These are phyloP conservation scores for Cheilosia grossa DNA, from an alignment of 2,888 invertebrate genomes.

Conservation along the genomic window DNA sequence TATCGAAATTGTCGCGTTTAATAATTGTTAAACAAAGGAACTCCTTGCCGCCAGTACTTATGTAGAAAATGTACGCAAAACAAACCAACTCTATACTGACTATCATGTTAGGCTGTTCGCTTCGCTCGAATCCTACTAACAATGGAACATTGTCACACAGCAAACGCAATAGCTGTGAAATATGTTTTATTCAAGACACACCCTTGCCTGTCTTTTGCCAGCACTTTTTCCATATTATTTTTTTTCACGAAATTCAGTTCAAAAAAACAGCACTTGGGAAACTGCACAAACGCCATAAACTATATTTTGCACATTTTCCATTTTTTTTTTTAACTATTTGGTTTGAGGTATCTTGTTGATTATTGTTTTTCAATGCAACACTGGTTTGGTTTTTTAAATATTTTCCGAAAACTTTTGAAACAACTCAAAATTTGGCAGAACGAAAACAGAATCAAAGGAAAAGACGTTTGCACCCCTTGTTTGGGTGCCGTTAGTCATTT, in stretches of 20 bases:
- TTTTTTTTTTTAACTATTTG: neutral
- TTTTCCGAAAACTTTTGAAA: neutral
- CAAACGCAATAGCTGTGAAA: neutral
- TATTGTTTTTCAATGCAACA: conserved; percentile 1
- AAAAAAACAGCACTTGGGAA: neutral
- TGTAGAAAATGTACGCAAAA: conserved; percentile 26
- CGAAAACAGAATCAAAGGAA: too few relatives aligned
- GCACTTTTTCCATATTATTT: neutral
- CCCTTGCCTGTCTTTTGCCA: conserved; percentile 8
- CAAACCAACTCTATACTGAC: conserved; percentile 13
- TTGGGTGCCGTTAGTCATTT: conserved; percentile 23
- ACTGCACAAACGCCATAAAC: neutral
- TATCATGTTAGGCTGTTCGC: conserved; percentile 9
- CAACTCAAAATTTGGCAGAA: neutral
- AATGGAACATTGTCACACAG: neutral
- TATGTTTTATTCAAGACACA: conserved; percentile 30
- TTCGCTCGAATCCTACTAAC: neutral
- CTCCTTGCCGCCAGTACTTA: conserved; percentile 29
- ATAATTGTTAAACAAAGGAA: conserved; percentile 13
- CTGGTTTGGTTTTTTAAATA: neutral
- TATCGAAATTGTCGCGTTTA: conserved; percentile 5
- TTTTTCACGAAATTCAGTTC: neutral
- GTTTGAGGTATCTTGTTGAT: conserved; percentile 11
- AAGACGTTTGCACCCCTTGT: neutral
- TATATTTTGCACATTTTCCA: neutral